Conservation (phyloP, 2,113 vertebrate species). For the Meles meles region DNA sequence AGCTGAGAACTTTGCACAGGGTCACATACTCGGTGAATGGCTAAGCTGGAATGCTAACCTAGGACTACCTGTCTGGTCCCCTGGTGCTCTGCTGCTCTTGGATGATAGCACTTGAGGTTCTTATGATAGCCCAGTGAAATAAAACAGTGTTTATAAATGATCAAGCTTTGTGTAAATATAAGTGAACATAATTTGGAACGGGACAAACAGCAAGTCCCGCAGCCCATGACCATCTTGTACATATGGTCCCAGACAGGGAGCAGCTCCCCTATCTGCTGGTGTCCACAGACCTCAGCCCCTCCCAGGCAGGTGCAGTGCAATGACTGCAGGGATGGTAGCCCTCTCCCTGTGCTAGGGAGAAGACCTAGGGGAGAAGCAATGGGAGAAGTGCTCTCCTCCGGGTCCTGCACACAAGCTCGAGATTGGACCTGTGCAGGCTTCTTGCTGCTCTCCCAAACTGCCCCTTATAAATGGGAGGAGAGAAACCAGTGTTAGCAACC, state of each 20-base stretch:
- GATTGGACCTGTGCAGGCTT: too few species aligned
- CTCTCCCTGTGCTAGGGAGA: neutral
- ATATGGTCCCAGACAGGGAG: neutral
- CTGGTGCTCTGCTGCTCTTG: neutral
- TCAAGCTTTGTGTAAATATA: neutral
- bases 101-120: neutral
- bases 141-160: neutral
- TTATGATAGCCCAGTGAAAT: neutral
- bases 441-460: neutral
- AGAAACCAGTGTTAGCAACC: neutral
- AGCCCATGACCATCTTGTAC: neutral
- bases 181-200: neutral
- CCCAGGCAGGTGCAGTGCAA: neutral
- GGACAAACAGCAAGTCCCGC: neutral
- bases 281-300: neutral
- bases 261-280: accelerated
- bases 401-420: neutral
- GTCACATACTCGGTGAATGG: neutral
- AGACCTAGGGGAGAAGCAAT: neutral
- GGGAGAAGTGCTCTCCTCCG: neutral
- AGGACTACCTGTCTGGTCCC: neutral
- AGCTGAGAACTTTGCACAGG: neutral
- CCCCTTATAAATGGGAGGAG: neutral
- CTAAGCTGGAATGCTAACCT: neutral
- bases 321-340: neutral